These are phyloP conservation scores for Patella caerulea DNA, from an alignment of 2,888 invertebrate genomes.

Conservation along the genomic window DNA sequence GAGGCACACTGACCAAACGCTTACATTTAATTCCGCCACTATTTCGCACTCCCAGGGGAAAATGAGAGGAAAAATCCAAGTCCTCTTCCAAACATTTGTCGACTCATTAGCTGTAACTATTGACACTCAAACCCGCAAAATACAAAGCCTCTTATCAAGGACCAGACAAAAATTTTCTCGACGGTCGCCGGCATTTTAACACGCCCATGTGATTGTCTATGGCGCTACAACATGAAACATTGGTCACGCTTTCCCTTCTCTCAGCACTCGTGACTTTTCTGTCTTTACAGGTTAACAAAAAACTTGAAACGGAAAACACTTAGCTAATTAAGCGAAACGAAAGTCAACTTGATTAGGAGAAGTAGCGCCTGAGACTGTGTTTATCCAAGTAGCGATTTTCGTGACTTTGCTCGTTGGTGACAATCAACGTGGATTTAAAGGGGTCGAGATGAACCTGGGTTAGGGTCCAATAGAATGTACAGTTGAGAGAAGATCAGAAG, in stretches of 20 bases:
- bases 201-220: conserved; percentile 2
- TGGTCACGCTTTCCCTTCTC: not conserved
- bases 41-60: too few species aligned
- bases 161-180: too few species aligned
- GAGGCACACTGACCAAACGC: too few species aligned
- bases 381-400: not conserved
- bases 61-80: too few species aligned
- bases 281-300: not conserved
- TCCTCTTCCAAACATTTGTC: too few species aligned
- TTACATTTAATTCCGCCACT: too few species aligned
- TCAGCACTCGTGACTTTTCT: not conserved
- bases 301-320: not conserved
- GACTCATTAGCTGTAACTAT: too few species aligned
- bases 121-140: too few species aligned
- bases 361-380: not conserved
- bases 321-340: not conserved
- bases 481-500: not conserved
- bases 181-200: not conserved
- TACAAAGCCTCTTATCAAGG: too few species aligned
- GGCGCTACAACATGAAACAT: not conserved
- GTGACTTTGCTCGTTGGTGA: not conserved
- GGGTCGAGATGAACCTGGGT: not conserved
- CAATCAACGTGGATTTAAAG: too few species aligned
- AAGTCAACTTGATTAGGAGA: not conserved
- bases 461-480: not conserved